A percentile compares a stretch with the other conserved stretches of the same genome.
Evolutionary conservation across 2,113 vertebrate genomes (phyloP).

Genomic region (Lepidothrix coronata): DNA sequence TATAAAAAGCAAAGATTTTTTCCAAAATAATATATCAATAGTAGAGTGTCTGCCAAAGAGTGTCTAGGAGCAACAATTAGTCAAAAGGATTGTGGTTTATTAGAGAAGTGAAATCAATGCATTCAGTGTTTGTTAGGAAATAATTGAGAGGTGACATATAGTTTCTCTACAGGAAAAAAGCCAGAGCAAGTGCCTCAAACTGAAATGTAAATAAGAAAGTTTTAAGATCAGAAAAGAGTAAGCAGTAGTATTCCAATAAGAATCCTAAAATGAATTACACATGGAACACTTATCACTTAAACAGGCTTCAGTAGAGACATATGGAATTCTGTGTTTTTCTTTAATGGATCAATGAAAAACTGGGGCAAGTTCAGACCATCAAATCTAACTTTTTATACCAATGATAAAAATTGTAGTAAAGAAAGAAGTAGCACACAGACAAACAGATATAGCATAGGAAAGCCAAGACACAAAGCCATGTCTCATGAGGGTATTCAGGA

Average conservation of each 20-base stretch:
- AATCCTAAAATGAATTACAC: neutral
- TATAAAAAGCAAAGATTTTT: neutral
- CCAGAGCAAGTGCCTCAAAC: neutral
- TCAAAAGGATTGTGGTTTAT: neutral
- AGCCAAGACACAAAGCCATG: neutral
- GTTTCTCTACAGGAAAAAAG: neutral
- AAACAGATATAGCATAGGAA: neutral
- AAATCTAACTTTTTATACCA: neutral
- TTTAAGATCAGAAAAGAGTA: neutral
- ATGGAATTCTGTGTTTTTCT: neutral
- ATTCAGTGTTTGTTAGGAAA: neutral
- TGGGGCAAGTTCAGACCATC: neutral
- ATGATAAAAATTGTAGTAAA: neutral
- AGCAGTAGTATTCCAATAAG: neutral
- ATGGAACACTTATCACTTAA: neutral
- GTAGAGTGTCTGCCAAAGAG: accelerated
- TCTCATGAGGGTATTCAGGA: neutral
- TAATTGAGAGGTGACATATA: neutral
- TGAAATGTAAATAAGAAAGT: neutral
- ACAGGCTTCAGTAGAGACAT: neutral
- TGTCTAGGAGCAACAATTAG: neutral
- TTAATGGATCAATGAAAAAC: neutral
- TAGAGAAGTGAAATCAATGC: neutral
- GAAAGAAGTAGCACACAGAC: neutral
- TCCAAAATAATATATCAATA: neutral